Conservation (phyloP, 2,888 invertebrate genomes). For the Trisateles emortualis region DNA sequence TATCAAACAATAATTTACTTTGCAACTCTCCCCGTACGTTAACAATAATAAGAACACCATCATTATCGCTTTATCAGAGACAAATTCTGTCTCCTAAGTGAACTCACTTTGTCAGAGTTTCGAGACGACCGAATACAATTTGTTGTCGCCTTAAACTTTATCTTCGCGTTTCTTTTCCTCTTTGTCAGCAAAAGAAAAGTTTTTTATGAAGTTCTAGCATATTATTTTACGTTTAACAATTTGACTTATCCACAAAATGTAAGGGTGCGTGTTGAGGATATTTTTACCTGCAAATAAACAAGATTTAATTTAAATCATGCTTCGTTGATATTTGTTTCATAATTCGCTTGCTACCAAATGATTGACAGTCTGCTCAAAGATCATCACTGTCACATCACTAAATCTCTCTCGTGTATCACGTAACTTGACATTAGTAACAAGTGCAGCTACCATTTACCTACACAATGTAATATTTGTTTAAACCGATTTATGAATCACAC, state of each 20-base stretch:
- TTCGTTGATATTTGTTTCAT: too few species aligned
- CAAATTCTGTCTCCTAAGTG: slow-evolving; percentile 24
- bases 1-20: too few species aligned
- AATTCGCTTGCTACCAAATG: not conserved
- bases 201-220: slow-evolving; percentile 15
- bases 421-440: too few species aligned
- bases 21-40: too few species aligned
- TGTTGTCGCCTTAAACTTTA: slow-evolving; percentile 36
- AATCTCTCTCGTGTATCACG: too few species aligned
- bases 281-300: not conserved
- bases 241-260: slow-evolving; percentile 13
- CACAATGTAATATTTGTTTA: too few species aligned
- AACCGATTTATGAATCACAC: too few species aligned
- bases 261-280: slow-evolving; percentile 2
- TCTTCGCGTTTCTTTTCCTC: slow-evolving; percentile 13
- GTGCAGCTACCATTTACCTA: too few species aligned
- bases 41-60: slow-evolving; percentile 5
- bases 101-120: slow-evolving; percentile 34
- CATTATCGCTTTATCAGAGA: slow-evolving; percentile 19
- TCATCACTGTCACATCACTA: too few species aligned
- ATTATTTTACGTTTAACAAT: slow-evolving; percentile 29
- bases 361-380: too few species aligned
- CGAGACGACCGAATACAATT: slow-evolving; percentile 36
- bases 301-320: too few species aligned
- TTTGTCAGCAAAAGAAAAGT: slow-evolving; percentile 19